Conservation (phyloP, 2,113 vertebrate genomes). For the Aix galericulata region DNA sequence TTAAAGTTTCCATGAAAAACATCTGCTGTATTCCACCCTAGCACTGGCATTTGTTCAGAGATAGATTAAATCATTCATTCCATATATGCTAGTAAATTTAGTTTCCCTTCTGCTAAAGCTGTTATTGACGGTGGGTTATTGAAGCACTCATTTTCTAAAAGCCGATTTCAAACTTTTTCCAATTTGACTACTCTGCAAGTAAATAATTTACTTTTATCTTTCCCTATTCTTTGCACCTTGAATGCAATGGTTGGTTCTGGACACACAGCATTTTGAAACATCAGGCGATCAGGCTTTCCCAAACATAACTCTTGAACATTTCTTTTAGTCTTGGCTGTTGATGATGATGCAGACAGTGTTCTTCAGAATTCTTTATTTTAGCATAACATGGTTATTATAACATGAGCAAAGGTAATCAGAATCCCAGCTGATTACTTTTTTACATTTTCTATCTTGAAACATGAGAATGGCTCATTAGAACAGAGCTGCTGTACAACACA, state of each 20-base stretch:
- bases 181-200: background rate
- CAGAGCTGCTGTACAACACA: background rate
- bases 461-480: background rate
- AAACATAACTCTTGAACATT: background rate
- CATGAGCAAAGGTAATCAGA: background rate
- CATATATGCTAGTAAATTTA: slow-evolving; percentile 39
- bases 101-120: slow-evolving; percentile 46
- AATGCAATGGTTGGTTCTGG: background rate
- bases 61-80: slow-evolving; percentile 54
- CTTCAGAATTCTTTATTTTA: slow-evolving; percentile 6
- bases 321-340: slow-evolving; percentile 19
- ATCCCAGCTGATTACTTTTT: background rate
- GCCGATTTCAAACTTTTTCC: background rate
- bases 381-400: background rate
- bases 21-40: slow-evolving; percentile 49
- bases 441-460: background rate
- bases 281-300: background rate
- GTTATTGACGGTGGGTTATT: slow-evolving; percentile 13
- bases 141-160: background rate
- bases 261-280: background rate
- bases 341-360: background rate
- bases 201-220: background rate
- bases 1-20: slow-evolving; percentile 58
- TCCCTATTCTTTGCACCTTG: background rate
- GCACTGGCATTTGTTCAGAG: background rate